Evolutionary conservation across 2,797 vertebrate genomes (phyloP).

Genomic region (Australoheros facetus): DNA sequence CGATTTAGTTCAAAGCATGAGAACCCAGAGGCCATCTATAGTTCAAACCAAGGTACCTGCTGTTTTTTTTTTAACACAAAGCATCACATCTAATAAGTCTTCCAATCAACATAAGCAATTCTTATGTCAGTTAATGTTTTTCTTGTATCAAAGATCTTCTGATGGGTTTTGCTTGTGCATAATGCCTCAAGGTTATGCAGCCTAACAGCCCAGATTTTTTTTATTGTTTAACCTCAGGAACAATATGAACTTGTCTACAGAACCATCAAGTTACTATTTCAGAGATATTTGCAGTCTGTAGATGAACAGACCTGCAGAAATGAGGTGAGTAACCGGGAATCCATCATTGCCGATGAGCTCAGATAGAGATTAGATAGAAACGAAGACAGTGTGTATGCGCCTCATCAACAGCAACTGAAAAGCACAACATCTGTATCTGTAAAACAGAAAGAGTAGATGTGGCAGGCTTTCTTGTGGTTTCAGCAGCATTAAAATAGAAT

Average conservation of each 20-base stretch:
- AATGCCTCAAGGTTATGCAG: not conserved
- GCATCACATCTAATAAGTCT: not conserved
- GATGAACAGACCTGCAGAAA: constrained; percentile 33
- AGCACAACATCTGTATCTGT: not conserved
- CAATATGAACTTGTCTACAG: constrained; percentile 94
- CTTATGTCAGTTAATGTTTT: not conserved
- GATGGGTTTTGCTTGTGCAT: not conserved
- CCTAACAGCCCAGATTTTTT: constrained; percentile 47
- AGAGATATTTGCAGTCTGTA: constrained; percentile 82
- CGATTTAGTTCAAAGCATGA: constrained; percentile 90
- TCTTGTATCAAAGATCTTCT: not conserved
- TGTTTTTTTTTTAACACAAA: not conserved
- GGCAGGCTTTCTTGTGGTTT: constrained; percentile 35
- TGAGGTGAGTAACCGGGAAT: constrained; percentile 59
- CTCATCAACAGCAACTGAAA: not conserved
- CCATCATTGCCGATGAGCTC: not conserved
- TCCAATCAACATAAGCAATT: constrained; percentile 15
- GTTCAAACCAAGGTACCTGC: constrained; percentile 94
- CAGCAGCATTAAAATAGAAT: constrained; percentile 4
- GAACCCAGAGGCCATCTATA: constrained; percentile 91
- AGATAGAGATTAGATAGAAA: not conserved
- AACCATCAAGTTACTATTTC: constrained; percentile 87
- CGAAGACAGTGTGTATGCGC: not conserved
- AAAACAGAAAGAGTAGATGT: constrained; percentile 6
- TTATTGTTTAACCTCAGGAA: constrained; percentile 80